Base-by-base conservation (phyloP, 2,113 vertebrate species). In the Tachycineta bicolor region DNA sequence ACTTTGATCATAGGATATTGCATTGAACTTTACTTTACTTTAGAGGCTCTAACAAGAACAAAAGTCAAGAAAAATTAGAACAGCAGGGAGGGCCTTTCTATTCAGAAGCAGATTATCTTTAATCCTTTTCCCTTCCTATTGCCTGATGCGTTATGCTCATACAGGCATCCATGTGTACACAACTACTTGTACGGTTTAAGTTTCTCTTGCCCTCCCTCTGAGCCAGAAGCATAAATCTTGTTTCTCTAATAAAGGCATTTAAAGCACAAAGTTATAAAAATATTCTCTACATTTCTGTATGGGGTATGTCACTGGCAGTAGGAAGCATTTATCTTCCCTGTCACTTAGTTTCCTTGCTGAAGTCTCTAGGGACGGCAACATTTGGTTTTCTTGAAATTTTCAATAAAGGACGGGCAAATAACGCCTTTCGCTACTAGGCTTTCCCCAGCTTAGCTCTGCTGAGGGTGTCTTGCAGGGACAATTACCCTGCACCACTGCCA, bases 291-390 rank as follows among this genome's bases (percentile, higher is more conserved):
- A 96, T 98, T 97, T 97, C 97, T 96, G 94, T 83, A 94, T 97
- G 94, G 95, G 92, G 90, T 96, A 97, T 98, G 97, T 97, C 95
- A 93, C 81, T 94, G 96, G 94, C 96, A 95, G 96, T 89, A 94
- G 89, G 96, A 97, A 88, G 73, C 98, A 98, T 98, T 98, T 97
- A 98, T 98, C 98, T 98, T 98, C 90, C 93, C 96, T 98, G 97
- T 97, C 97, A 96, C 83, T 93, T 71, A 67, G 78, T 74, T 92
- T 90, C 85, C 80, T 87, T 87, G 59, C 43, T 77, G 81, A 93
- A 63, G 89, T 96, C 97, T 91, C 41, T 52, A 83, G 95, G 96
- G 91, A 86, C 67, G 82, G 29, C 64, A 97, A 64, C 94, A 95
- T 97, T 97, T 97, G 92, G 96, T 96, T 97, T 97, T 91, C 79